Conservation (phyloP, 2,888 invertebrate genomes). For the Cactoblastis cactorum region DNA sequence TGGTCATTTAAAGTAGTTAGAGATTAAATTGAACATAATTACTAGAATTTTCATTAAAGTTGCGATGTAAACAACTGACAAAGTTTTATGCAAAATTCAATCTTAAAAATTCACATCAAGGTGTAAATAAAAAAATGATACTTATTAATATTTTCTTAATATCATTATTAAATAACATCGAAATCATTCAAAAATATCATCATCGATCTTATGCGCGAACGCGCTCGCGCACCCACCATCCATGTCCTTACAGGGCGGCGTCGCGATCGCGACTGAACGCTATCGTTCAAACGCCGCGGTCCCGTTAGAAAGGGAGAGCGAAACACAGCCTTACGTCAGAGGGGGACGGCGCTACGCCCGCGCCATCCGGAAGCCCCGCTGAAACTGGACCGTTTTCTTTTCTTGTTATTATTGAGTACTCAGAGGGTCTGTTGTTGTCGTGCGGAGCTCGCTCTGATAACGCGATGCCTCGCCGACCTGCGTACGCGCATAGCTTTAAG, state of each 20-base stretch:
- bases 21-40: no score
- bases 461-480: slow-evolving; percentile 73
- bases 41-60: no score
- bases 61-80: no score
- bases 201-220: slow-evolving; percentile 49
- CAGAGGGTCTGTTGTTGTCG: slow-evolving; percentile 79
- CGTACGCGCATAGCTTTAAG: slow-evolving; percentile 71
- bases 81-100: no score
- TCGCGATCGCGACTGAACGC: slow-evolving; percentile 68
- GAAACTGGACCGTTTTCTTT: slow-evolving; percentile 81
- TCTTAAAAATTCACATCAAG: no score
- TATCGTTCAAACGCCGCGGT: slow-evolving; percentile 66
- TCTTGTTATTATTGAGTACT: slow-evolving; percentile 79
- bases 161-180: not conserved
- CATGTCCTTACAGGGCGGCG: slow-evolving; percentile 50
- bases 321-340: slow-evolving; percentile 48
- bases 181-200: not conserved
- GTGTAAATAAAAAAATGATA: no score
- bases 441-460: slow-evolving; percentile 75
- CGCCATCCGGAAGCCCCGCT: slow-evolving; percentile 78
- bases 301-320: slow-evolving; percentile 72
- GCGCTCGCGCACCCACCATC: slow-evolving; percentile 19
- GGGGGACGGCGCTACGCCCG: slow-evolving; percentile 49
- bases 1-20: no score
- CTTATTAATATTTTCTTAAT: not conserved